Evolutionary conservation across 2,797 vertebrate species (phyloP).

Genomic region (Anabacerthia variegaticeps): DNA sequence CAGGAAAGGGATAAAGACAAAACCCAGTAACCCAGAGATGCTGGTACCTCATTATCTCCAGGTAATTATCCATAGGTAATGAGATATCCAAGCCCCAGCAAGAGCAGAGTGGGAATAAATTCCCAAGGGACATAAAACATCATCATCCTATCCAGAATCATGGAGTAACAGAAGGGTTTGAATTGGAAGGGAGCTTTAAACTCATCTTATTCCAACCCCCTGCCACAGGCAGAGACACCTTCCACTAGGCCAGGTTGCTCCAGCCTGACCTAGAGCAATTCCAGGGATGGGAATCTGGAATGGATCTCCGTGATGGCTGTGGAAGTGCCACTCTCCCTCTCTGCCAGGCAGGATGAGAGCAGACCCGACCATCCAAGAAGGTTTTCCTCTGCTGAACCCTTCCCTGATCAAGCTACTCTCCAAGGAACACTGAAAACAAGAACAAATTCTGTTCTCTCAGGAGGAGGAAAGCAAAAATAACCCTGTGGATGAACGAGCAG

Average conservation of each 20-base stretch:
- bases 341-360: not conserved
- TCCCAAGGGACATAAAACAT: not conserved
- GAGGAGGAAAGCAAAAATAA: not conserved
- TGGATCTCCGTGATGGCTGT: accelerated
- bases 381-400: not conserved
- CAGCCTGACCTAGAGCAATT: not conserved
- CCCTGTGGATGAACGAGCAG: not conserved
- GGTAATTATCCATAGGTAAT: not conserved
- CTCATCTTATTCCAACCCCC: not conserved
- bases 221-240: not conserved
- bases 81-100: not conserved
- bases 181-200: not conserved
- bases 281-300: not conserved
- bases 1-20: not conserved
- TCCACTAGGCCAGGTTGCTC: not conserved
- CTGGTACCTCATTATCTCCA: constrained; percentile 14
- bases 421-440: not conserved
- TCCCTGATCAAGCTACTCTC: not conserved
- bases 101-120: not conserved
- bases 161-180: not conserved
- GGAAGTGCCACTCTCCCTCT: not conserved
- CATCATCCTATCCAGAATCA: not conserved
- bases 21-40: not conserved
- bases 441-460: not conserved
- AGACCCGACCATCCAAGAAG: not conserved